These are phyloP conservation scores for Nesidiocoris tenuis DNA, from an alignment of 2,888 invertebrate species.

Conservation along the genomic window DNA sequence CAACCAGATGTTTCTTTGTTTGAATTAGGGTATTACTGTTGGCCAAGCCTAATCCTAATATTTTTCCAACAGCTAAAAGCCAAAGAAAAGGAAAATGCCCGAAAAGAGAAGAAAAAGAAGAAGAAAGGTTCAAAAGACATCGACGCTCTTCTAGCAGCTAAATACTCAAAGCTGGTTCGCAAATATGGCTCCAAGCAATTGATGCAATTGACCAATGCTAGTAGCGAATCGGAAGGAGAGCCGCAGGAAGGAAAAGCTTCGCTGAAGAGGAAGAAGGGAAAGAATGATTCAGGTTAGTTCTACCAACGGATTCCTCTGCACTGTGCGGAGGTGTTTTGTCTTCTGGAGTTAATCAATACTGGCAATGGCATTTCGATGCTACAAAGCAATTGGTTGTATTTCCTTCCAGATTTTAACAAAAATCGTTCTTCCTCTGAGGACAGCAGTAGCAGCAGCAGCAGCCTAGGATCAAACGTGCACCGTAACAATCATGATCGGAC, in stretches of 20 bases:
- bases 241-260: background rate
- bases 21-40: no score
- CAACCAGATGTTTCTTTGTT: no score
- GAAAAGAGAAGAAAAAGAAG: conserved; percentile 56
- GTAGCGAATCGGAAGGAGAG: background rate
- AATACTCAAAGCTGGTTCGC: conserved; percentile 55
- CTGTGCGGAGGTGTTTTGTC: no score
- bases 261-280: background rate
- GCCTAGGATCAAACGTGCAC: no score
- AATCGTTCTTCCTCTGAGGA: background rate
- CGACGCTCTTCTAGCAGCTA: conserved; percentile 54
- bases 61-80: conserved; percentile 46
- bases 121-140: conserved; percentile 58
- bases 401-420: no score
- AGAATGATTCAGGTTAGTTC: no score
- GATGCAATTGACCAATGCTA: conserved; percentile 40
- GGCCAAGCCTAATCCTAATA: no score
- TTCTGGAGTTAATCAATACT: no score
- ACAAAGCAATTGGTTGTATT: no score
- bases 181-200: conserved; percentile 54
- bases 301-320: no score
- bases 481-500: no score
- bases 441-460: background rate
- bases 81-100: conserved; percentile 12
- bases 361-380: no score